Conservation (phyloP, 2,113 vertebrate species). For the Atractosteus spatula region DNA sequence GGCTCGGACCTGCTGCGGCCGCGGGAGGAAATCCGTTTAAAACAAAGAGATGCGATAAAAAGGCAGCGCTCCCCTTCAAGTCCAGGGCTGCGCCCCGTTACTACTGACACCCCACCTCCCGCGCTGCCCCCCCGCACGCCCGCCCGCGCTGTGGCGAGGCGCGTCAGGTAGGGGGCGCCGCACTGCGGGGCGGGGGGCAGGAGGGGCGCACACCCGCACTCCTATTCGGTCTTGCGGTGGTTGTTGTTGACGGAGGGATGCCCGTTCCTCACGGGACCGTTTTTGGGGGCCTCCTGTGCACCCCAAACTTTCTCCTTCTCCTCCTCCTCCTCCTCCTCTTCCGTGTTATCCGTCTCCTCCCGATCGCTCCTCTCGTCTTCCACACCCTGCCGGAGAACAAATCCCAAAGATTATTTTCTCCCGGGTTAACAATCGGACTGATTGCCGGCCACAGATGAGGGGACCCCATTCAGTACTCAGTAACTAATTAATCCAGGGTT, state of each 20-base stretch:
- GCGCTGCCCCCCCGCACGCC: no score
- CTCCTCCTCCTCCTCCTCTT: conserved; percentile 78
- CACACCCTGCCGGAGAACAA: conserved; percentile 60
- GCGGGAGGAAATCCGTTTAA: no score
- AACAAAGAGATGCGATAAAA: no score
- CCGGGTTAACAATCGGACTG: no score
- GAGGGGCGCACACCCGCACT: no score
- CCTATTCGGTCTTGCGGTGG: conserved; percentile 75
- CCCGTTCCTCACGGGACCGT: conserved; percentile 76
- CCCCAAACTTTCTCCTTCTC: conserved; percentile 26
- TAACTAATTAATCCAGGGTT: background rate
- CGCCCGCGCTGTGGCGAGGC: background rate
- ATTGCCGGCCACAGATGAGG: background rate
- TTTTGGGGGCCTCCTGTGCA: conserved; percentile 54
- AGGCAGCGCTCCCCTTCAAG: no score
- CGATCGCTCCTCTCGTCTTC: conserved; percentile 89
- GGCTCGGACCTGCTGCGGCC: no score
- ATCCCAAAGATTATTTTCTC: background rate
- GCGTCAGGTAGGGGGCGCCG: no score
- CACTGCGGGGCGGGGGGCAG: no score
- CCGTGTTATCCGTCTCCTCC: conserved; percentile 86
- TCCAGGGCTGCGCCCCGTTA: no score
- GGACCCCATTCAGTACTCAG: background rate
- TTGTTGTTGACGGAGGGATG: conserved; percentile 79
- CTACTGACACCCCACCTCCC: no score